phyloP scores from a whole-genome alignment of 2,113 vertebrate genomes.

The Vombatus ursinus region DNA sequence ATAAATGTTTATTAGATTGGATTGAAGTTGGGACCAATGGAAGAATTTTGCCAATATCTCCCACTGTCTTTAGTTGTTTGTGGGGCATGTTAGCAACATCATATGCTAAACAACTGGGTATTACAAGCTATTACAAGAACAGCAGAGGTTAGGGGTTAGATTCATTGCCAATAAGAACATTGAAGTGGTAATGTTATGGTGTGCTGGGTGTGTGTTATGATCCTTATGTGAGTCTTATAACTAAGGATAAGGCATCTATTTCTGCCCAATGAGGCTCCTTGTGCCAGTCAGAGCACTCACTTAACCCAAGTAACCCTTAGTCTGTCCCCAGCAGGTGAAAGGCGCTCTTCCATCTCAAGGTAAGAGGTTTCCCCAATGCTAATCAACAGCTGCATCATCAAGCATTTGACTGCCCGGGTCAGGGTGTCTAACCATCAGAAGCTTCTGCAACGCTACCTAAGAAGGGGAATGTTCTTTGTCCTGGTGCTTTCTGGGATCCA shows the following conservation, averaged over 20 bases:
- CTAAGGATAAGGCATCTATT: neutral
- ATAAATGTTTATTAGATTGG: too few relatives aligned
- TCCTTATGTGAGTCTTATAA: neutral
- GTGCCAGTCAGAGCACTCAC: neutral
- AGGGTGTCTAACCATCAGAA: neutral
- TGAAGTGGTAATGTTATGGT: neutral
- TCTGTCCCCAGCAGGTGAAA: neutral
- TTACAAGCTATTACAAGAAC: too few relatives aligned
- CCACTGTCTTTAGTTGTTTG: too few relatives aligned
- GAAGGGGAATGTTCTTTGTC: neutral
- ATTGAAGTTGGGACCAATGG: too few relatives aligned
- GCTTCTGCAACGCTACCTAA: too few relatives aligned
- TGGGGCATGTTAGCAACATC: too few relatives aligned
- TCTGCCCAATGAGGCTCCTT: neutral
- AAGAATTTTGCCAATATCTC: too few relatives aligned
- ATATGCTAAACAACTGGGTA: too few relatives aligned
- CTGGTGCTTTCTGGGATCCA: neutral
- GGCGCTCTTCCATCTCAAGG: neutral
- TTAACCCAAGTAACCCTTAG: neutral
- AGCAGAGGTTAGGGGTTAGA: neutral
- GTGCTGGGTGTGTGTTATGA: neutral
- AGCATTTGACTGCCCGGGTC: neutral
- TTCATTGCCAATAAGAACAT: neutral
- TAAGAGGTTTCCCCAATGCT: neutral
- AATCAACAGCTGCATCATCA: neutral